These are phyloP conservation scores for Didymodactylos carnosus DNA, from an alignment of 2,888 invertebrate genomes.

Conservation along the genomic window DNA sequence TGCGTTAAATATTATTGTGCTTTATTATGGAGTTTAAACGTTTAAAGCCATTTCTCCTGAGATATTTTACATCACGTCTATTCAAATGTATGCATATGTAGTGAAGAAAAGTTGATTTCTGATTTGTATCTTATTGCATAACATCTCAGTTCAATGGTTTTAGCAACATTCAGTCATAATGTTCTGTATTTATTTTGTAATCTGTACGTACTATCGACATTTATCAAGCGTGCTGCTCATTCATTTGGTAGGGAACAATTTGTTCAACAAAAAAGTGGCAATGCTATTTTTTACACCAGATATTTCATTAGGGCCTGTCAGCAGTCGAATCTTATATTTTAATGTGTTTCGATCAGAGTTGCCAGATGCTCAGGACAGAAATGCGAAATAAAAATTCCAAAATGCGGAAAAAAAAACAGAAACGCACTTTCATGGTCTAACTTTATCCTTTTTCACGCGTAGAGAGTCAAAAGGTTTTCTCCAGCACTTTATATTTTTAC, in stretches of 20 bases:
- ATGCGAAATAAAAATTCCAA: too few species aligned
- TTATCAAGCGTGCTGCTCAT: conserved; percentile 45
- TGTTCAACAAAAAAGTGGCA: conserved; percentile 59
- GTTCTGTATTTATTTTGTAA: conserved; percentile 9
- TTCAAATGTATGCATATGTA: not conserved
- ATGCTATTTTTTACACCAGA: conserved; percentile 48
- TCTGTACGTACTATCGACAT: conserved; percentile 16
- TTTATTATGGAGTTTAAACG: not conserved
- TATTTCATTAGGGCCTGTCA: conserved; percentile 74
- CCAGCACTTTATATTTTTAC: too few species aligned
- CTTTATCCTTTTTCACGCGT: too few species aligned
- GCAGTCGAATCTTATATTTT: too few species aligned
- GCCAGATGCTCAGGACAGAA: too few species aligned
- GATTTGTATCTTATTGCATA: not conserved
- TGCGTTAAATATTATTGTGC: not conserved
- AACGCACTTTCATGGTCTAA: too few species aligned
- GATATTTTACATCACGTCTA: not conserved
- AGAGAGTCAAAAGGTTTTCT: too few species aligned
- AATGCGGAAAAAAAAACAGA: too few species aligned
- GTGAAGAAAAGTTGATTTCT: not conserved
- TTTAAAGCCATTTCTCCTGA: not conserved
- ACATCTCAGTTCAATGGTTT: conserved; percentile 1
- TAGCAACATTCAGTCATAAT: conserved; percentile 11
- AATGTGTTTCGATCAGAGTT: too few species aligned
- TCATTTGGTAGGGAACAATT: conserved; percentile 75